Percentiles rank a stretch among this genome's conserved stretches.
These are phyloP conservation scores for Phaethon lepturus DNA, from an alignment of 2,113 vertebrate species.

Conservation along the genomic window DNA sequence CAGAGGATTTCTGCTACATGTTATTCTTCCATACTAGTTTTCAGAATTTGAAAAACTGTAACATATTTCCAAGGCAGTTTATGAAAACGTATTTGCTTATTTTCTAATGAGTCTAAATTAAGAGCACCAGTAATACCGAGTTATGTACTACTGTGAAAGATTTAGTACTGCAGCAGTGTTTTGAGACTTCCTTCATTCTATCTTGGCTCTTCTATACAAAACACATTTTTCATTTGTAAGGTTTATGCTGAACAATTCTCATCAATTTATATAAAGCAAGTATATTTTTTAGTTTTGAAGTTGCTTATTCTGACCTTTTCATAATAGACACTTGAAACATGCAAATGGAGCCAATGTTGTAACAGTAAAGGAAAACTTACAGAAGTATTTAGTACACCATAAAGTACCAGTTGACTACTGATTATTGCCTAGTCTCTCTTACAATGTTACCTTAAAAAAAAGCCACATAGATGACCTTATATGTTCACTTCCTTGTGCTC, in stretches of 20 bases:
- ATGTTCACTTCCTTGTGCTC: constrained; percentile 7
- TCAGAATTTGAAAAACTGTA: neutral
- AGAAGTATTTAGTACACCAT: constrained; percentile 24
- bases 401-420: constrained; percentile 9
- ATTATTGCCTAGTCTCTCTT: constrained; percentile 10
- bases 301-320: neutral
- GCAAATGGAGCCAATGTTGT: constrained; percentile 26
- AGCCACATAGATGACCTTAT: neutral
- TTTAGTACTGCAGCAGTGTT: neutral
- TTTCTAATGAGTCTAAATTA: neutral
- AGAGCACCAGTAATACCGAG: neutral
- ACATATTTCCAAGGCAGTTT: neutral
- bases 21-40: neutral
- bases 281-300: neutral
- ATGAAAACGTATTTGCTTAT: neutral
- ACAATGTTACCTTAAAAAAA: constrained; percentile 37
- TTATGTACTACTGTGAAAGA: neutral
- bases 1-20: neutral
- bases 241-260: neutral
- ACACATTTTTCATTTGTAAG: neutral
- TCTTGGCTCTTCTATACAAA: neutral
- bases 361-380: constrained; percentile 50
- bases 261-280: neutral
- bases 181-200: neutral
- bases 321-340: neutral